phyloP scores from a whole-genome alignment of 2,797 vertebrate genomes.

The Pachyuromys duprasi region DNA sequence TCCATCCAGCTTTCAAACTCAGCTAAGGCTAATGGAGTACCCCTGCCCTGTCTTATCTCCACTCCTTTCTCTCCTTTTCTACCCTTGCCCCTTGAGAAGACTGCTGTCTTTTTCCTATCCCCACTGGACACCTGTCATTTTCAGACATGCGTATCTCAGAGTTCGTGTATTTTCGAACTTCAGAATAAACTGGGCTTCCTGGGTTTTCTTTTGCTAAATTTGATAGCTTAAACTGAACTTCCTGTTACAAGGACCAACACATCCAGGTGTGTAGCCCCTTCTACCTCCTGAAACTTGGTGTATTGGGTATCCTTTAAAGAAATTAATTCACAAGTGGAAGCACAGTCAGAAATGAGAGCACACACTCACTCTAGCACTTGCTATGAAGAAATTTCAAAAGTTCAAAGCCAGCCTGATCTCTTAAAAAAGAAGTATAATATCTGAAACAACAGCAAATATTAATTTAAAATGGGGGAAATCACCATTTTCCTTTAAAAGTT shows the following conservation, averaged over 20 bases:
- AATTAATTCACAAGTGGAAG: slow-evolving; percentile 50
- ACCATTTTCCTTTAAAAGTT: not conserved
- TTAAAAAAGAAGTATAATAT: not conserved
- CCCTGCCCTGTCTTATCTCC: accelerated
- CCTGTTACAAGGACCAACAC: not conserved
- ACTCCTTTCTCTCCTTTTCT: no score
- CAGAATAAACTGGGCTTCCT: not conserved
- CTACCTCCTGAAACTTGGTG: not conserved
- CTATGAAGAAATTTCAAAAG: not conserved
- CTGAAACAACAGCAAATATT: slow-evolving; percentile 23
- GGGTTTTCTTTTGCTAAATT: slow-evolving; percentile 25
- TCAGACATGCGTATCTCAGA: not conserved
- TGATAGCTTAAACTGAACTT: not conserved
- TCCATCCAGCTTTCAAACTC: not conserved
- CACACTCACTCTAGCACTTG: not conserved
- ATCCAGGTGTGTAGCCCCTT: no score
- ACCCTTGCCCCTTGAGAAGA: not conserved
- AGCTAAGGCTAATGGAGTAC: not conserved
- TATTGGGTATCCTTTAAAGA: not conserved
- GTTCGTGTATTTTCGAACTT: not conserved
- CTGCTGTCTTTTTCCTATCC: not conserved
- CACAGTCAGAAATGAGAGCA: not conserved
- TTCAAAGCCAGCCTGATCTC: not conserved
- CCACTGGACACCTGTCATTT: not conserved
- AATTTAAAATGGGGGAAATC: not conserved